Conservation (phyloP, 2,113 vertebrate species). For the Coturnix japonica region DNA sequence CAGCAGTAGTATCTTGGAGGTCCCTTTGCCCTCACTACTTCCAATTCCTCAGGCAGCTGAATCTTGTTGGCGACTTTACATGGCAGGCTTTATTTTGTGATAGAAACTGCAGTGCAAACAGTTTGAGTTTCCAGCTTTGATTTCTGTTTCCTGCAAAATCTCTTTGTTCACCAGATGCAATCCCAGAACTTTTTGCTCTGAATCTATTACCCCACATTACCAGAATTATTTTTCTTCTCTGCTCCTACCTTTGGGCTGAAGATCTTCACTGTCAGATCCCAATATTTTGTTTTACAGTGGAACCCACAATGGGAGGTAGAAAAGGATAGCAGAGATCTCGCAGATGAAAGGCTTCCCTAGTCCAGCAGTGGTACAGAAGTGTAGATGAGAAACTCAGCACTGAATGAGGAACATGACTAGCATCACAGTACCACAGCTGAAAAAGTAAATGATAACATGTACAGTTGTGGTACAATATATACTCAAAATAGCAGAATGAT, state of each 20-base stretch:
- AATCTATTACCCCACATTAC: neutral
- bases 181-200: neutral
- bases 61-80: neutral
- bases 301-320: neutral
- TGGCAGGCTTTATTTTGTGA: neutral
- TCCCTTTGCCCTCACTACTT: neutral
- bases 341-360: neutral
- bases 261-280: neutral
- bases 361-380: neutral
- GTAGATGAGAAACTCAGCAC: neutral
- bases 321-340: neutral
- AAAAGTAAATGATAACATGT: neutral
- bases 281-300: neutral
- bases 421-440: neutral
- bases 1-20: neutral
- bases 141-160: neutral
- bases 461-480: fast-evolving
- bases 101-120: neutral
- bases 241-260: neutral
- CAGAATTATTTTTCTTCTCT: neutral
- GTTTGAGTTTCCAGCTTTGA: neutral
- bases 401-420: neutral
- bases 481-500: neutral
- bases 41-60: neutral
- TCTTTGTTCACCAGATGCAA: neutral